phyloP scores from a whole-genome alignment of 1,140 invertebrate genomes.

The Vanessa atalanta region DNA sequence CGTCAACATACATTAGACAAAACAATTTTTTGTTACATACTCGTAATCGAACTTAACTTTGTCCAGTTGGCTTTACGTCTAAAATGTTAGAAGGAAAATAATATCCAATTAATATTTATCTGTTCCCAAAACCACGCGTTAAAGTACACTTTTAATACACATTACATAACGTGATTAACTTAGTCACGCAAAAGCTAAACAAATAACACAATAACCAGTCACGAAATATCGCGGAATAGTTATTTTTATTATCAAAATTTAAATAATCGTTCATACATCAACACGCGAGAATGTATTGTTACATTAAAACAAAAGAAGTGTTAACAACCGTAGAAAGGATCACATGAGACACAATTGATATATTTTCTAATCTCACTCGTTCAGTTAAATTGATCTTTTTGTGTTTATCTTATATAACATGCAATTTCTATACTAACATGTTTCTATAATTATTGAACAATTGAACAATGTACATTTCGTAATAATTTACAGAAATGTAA shows the following conservation, averaged over 20 bases:
- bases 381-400: neutral
- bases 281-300: constrained; percentile 4
- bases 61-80: too few relatives aligned
- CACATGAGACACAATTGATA: neutral
- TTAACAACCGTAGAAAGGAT: neutral
- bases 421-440: too few relatives aligned
- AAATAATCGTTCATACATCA: constrained; percentile 11
- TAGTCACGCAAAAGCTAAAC: constrained; percentile 22
- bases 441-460: too few relatives aligned
- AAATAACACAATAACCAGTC: constrained; percentile 19
- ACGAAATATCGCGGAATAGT: constrained; percentile 19
- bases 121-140: neutral
- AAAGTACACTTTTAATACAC: neutral
- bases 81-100: too few relatives aligned
- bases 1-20: too few relatives aligned
- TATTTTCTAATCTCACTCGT: too few relatives aligned
- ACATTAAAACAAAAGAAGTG: neutral
- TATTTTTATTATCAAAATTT: constrained; percentile 14
- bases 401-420: neutral
- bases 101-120: too few relatives aligned
- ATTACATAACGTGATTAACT: constrained; percentile 9
- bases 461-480: too few relatives aligned
- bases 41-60: too few relatives aligned
- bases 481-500: too few relatives aligned
- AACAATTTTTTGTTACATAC: too few relatives aligned